These are phyloP conservation scores for Nemurella pictetii DNA, from an alignment of 2,888 invertebrate genomes.

Conservation along the genomic window DNA sequence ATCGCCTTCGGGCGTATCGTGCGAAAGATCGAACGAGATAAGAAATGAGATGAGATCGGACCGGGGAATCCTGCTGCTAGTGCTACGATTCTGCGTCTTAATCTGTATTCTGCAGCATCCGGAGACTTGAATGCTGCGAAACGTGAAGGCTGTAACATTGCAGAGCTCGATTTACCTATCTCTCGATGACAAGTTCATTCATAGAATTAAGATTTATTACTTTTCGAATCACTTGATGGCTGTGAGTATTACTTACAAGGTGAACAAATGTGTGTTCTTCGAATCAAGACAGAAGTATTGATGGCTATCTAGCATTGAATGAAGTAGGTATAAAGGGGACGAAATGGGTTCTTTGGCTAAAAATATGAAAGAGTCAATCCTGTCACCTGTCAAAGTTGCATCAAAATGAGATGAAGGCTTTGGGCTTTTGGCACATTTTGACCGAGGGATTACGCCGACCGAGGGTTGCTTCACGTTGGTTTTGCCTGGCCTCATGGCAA, in stretches of 20 bases:
- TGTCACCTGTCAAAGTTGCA: not conserved
- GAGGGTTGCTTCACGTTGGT: not conserved
- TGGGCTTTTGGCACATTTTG: not conserved
- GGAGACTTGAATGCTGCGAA: not conserved
- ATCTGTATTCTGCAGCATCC: not conserved
- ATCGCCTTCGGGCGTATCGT: not conserved
- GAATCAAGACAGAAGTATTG: not conserved
- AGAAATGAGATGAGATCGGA: no score
- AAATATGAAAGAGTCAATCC: not conserved
- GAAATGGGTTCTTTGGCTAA: not conserved
- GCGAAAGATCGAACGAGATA: no score
- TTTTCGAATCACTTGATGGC: not conserved
- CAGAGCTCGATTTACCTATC: not conserved
- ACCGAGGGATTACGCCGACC: no score
- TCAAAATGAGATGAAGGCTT: not conserved
- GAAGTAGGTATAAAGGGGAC: not conserved
- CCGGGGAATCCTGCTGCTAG: not conserved
- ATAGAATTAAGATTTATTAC: not conserved
- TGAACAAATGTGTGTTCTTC: no score
- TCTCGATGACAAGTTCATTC: not conserved
- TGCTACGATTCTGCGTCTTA: no score
- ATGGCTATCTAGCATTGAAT: not conserved
- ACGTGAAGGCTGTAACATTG: not conserved
- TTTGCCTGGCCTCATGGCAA: not conserved
- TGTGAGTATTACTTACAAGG: not conserved